These are phyloP conservation scores for Premnoplex brunnescens DNA, from an alignment of 2,797 vertebrate species.

Conservation along the genomic window DNA sequence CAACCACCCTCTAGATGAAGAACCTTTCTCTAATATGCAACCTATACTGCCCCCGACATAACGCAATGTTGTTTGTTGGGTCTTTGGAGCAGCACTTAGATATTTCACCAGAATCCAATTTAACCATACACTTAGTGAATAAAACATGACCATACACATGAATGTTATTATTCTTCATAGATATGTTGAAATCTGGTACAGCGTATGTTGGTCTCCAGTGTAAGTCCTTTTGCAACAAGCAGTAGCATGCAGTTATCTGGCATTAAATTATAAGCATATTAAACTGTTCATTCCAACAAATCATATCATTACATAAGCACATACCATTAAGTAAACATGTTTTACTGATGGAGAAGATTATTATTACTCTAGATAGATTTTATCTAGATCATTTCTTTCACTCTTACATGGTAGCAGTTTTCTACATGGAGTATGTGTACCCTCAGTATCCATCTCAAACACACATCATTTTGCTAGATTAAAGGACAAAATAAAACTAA, in stretches of 20 bases:
- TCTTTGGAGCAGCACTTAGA: neutral
- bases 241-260: neutral
- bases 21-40: accelerated
- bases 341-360: neutral
- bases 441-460: neutral
- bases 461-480: neutral
- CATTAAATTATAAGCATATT: neutral
- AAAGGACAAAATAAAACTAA: neutral
- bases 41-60: too few species aligned
- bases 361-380: neutral
- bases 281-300: neutral
- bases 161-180: neutral
- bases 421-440: neutral
- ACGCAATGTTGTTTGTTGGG: neutral
- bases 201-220: neutral
- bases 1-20: accelerated
- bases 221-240: neutral
- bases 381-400: neutral
- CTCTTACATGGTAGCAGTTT: neutral
- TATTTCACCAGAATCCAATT: neutral
- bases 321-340: neutral
- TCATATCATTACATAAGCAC: neutral
- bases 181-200: neutral
- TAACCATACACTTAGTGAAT: neutral
- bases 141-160: neutral